Evolutionary conservation across 2,113 vertebrate species (phyloP).

Genomic region (Neoarius graeffei): DNA sequence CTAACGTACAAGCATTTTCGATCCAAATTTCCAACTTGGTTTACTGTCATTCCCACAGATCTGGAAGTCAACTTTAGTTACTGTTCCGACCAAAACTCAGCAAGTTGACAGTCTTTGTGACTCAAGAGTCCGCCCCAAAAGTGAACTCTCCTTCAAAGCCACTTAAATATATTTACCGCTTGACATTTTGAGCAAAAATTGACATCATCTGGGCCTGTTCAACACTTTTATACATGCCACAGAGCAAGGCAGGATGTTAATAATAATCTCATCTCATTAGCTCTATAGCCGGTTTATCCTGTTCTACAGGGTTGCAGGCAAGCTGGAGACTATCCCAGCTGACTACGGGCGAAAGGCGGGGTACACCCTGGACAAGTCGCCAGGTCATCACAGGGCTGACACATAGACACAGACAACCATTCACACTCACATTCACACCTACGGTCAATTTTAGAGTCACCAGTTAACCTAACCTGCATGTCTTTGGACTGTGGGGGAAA

Average conservation of each 20-base stretch:
- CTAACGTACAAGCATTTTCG: neutral
- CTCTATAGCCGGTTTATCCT: too few relatives aligned
- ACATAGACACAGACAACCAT: too few relatives aligned
- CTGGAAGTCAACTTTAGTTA: neutral
- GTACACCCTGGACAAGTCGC: too few relatives aligned
- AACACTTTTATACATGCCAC: neutral
- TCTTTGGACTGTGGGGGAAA: too few relatives aligned
- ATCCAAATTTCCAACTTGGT: neutral
- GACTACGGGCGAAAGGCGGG: too few relatives aligned
- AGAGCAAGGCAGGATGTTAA: neutral
- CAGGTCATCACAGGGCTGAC: too few relatives aligned
- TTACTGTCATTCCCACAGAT: neutral
- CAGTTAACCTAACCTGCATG: too few relatives aligned
- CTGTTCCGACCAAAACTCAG: neutral
- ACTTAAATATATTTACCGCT: neutral
- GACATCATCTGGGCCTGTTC: neutral
- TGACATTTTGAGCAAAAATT: neutral
- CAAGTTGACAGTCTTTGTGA: neutral
- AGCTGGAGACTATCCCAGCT: too few relatives aligned
- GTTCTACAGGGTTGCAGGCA: too few relatives aligned
- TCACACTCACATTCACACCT: too few relatives aligned
- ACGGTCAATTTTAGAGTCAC: too few relatives aligned
- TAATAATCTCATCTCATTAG: neutral
- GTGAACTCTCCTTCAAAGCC: neutral
- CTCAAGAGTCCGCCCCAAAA: neutral